phyloP scores from a whole-genome alignment of 2,113 vertebrate species.

The Procavia capensis region DNA sequence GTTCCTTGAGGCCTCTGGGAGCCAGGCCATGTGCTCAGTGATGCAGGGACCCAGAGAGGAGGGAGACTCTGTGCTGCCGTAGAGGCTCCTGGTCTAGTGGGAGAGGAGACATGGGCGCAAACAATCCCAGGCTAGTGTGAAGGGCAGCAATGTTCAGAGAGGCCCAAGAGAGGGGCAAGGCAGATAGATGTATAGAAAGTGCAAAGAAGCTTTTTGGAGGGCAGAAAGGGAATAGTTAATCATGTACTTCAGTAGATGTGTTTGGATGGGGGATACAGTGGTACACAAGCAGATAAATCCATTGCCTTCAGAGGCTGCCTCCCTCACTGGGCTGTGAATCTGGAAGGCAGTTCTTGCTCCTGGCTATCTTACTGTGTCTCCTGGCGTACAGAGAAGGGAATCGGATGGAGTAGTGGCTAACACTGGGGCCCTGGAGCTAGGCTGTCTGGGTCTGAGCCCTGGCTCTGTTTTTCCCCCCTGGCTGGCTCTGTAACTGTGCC shows the following conservation, averaged over 20 bases:
- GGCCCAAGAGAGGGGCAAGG: not conserved
- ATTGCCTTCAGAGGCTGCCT: not conserved
- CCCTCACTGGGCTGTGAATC: not conserved
- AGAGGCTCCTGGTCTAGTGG: not conserved
- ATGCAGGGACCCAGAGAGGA: not conserved
- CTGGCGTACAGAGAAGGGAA: fast-evolving
- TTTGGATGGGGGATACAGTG: not conserved
- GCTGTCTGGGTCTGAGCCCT: not conserved
- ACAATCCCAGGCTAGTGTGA: not conserved
- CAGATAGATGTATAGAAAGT: not conserved
- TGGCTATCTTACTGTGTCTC: not conserved
- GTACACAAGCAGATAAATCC: not conserved
- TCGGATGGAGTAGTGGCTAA: not conserved
- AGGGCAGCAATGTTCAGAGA: not conserved
- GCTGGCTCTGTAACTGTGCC: not conserved
- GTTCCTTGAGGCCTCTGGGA: not conserved
- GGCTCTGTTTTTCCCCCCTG: not conserved
- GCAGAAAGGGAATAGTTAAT: not conserved
- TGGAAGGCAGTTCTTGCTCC: not conserved
- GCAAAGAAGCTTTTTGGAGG: not conserved
- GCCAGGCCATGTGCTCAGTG: not conserved
- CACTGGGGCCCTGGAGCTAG: not conserved
- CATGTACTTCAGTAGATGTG: not conserved
- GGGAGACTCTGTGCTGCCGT: not conserved
- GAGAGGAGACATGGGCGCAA: not conserved